A percentile compares a stretch with the other conserved stretches of the same genome.
These are phyloP conservation scores for rat (Rattus norvegicus) DNA, from an alignment of 2,113 vertebrate genomes.

Conservation along the genomic window GRCr8 NC_086023.1:114758001-114758500, in stretches of 20 bases:
- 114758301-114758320: too few relatives aligned
- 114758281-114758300: too few relatives aligned
- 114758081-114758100: neutral
- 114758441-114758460: neutral
- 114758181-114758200: too few relatives aligned
- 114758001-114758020: neutral
- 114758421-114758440: too few relatives aligned
- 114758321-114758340: neutral
- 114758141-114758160: neutral
- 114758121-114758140: neutral
- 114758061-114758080: neutral
- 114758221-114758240: too few relatives aligned
- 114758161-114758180: neutral
- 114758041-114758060: slow-evolving; percentile 35
- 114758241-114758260: too few relatives aligned
- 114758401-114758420: neutral
- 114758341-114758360: neutral
- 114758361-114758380: neutral
- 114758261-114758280: too few relatives aligned
- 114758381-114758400: neutral
- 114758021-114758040: neutral
- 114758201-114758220: too few relatives aligned
- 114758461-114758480: neutral
- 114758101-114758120: neutral
- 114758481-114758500: neutral